phyloP scores from a whole-genome alignment of 1,140 invertebrate species.

The Lutraria rhynchaena region DNA sequence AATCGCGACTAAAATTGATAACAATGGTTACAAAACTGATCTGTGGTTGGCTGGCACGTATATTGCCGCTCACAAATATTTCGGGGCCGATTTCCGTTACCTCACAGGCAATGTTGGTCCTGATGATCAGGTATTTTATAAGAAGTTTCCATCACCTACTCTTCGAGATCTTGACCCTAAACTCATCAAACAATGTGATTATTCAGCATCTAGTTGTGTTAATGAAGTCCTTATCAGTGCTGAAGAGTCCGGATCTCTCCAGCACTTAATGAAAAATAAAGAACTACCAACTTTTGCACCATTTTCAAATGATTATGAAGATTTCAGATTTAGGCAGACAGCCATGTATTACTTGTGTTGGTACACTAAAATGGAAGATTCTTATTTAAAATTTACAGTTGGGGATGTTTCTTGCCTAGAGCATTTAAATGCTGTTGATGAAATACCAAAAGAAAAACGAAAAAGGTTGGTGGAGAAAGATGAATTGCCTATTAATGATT shows the following conservation, averaged over 20 bases:
- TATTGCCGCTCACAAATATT: slow-evolving; percentile 54
- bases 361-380: slow-evolving; percentile 19
- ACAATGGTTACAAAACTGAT: slow-evolving; percentile 33
- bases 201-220: slow-evolving; percentile 10
- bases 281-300: slow-evolving; percentile 14
- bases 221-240: slow-evolving; percentile 22
- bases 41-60: slow-evolving; percentile 53
- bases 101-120: slow-evolving; percentile 13
- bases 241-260: slow-evolving; percentile 5
- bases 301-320: slow-evolving; percentile 41
- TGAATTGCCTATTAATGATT: slow-evolving; percentile 1
- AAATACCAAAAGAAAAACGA: neutral
- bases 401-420: slow-evolving; percentile 16
- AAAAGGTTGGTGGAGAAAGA: neutral
- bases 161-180: slow-evolving; percentile 7
- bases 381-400: neutral
- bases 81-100: slow-evolving; percentile 45
- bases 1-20: slow-evolving; percentile 9
- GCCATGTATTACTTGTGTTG: slow-evolving; percentile 55
- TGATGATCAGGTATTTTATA: slow-evolving; percentile 42
- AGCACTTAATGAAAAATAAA: slow-evolving; percentile 1
- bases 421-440: slow-evolving; percentile 32
- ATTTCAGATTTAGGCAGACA: slow-evolving; percentile 40
- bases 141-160: slow-evolving; percentile 47
- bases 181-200: slow-evolving; percentile 1